These are phyloP conservation scores for Mallotus villosus DNA, from an alignment of 2,797 vertebrate genomes.

Conservation along the genomic window DNA sequence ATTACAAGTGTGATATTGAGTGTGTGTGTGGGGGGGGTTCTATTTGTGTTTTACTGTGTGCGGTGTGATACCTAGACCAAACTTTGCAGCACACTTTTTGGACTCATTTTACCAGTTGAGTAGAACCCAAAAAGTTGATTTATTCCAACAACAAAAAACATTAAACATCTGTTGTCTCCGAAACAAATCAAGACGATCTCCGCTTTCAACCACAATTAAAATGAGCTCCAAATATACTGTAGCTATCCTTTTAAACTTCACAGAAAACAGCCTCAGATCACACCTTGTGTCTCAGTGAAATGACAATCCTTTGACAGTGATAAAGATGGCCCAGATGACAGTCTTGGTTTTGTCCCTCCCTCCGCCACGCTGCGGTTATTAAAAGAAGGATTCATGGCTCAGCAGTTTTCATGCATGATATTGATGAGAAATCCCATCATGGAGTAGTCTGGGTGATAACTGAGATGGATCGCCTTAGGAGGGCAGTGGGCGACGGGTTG, in stretches of 20 bases:
- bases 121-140: not conserved
- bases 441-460: constrained; percentile 53
- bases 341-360: no score
- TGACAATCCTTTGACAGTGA: constrained; percentile 34
- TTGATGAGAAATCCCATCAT: constrained; percentile 65
- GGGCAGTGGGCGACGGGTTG: constrained; percentile 51
- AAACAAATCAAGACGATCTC: no score
- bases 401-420: constrained; percentile 64
- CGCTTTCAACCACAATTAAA: no score
- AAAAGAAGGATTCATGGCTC: constrained; percentile 55
- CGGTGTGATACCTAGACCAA: no score
- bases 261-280: constrained; percentile 36
- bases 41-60: no score
- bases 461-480: constrained; percentile 56
- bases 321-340: not conserved
- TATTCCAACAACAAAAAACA: no score
- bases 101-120: constrained; percentile 27
- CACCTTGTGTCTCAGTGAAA: constrained; percentile 10
- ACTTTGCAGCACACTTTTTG: constrained; percentile 13
- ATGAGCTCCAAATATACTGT: no score
- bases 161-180: no score
- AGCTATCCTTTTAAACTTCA: no score
- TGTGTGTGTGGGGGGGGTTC: no score
- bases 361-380: no score
- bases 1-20: not conserved